These are phyloP conservation scores for Acrocyrtus sp. DNA, from an alignment of 2,888 invertebrate species.

Conservation along the genomic window DNA sequence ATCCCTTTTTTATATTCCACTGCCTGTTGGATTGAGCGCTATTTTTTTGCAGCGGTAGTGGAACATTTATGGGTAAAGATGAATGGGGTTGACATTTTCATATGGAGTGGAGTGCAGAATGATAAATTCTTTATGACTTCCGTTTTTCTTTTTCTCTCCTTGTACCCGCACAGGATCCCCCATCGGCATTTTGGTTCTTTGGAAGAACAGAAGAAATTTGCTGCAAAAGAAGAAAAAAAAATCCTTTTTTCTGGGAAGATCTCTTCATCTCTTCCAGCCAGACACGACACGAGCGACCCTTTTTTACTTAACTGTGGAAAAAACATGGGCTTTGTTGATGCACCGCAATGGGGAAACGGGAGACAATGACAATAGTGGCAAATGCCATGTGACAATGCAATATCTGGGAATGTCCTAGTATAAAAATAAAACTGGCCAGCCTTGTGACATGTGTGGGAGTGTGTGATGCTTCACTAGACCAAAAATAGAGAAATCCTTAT, in stretches of 20 bases:
- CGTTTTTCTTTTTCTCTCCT: constrained; percentile 54
- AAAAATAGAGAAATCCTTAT: not conserved
- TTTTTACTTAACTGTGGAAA: too few relatives aligned
- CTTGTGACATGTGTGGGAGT: not conserved
- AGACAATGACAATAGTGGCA: too few relatives aligned
- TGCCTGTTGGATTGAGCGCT: constrained; percentile 37
- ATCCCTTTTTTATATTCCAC: constrained; percentile 5
- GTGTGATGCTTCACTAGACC: not conserved
- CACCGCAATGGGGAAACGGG: not conserved
- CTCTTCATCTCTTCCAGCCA: too few relatives aligned
- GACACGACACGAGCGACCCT: too few relatives aligned
- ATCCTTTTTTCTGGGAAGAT: constrained; percentile 9
- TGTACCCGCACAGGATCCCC: constrained; percentile 43
- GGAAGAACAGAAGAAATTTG: not conserved
- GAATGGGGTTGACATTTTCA: constrained; percentile 49
- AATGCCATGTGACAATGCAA: too few relatives aligned
- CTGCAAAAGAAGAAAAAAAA: not conserved
- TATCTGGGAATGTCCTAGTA: too few relatives aligned
- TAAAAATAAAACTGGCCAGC: too few relatives aligned
- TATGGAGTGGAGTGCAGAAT: constrained; percentile 46
- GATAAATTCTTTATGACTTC: constrained; percentile 64
- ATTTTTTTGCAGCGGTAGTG: not conserved
- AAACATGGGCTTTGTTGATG: not conserved
- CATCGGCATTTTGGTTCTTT: constrained; percentile 5
- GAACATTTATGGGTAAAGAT: constrained; percentile 19